These are phyloP conservation scores for Ispidina picta DNA, from an alignment of 2,797 vertebrate genomes.

Conservation along the genomic window DNA sequence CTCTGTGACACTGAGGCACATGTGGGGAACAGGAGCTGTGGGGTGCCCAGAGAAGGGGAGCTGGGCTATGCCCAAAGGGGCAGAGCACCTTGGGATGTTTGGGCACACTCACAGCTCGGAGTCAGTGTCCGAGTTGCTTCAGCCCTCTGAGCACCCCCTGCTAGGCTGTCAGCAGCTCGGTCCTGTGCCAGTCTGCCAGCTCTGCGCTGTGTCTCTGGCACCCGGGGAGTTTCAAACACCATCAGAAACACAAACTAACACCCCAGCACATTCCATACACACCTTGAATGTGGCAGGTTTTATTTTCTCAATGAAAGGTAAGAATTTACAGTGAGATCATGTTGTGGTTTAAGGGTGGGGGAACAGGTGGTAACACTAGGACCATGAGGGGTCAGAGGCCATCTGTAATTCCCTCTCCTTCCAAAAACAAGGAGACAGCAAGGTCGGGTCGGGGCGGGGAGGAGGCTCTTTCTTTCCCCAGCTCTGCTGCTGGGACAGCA, in stretches of 20 bases:
- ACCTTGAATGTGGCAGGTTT: accelerated
- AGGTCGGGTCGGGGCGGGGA: too few relatives aligned
- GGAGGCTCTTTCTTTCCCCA: too few relatives aligned
- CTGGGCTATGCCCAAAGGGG: not conserved
- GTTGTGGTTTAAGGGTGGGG: too few relatives aligned
- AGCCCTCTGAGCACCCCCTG: too few relatives aligned
- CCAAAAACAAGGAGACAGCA: too few relatives aligned
- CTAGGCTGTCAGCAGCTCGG: not conserved
- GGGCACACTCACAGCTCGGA: not conserved
- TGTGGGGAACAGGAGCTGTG: not conserved
- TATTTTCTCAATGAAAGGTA: not conserved
- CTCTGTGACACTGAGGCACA: not conserved
- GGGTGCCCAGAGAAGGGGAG: not conserved
- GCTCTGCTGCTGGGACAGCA: too few relatives aligned
- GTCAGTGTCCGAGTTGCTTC: not conserved
- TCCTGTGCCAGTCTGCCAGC: not conserved
- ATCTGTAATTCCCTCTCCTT: too few relatives aligned
- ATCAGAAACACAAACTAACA: not conserved
- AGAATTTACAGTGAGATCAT: not conserved
- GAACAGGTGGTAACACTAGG: too few relatives aligned
- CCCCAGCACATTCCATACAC: not conserved
- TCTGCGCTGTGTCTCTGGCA: accelerated
- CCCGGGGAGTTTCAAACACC: not conserved
- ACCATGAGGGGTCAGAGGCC: too few relatives aligned
- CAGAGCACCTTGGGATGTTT: not conserved